phyloP scores from a whole-genome alignment of 2,888 invertebrate genomes.

The Dione vanillae region DNA sequence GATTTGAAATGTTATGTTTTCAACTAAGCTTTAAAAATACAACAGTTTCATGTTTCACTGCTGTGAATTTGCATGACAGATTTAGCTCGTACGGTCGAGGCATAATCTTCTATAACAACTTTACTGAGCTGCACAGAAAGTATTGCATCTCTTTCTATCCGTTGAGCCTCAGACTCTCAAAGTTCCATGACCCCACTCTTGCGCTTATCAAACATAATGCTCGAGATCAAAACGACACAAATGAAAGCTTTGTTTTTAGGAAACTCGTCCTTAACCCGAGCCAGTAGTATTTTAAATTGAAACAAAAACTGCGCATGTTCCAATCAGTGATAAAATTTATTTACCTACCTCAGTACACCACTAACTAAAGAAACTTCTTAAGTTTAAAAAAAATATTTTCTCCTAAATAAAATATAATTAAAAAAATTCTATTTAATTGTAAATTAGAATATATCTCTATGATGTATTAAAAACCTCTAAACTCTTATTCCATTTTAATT shows the following conservation, averaged over 20 bases:
- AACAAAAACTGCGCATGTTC: conserved; percentile 39
- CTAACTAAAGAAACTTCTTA: conserved; percentile 27
- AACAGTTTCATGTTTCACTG: too few relatives aligned
- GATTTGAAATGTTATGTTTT: too few relatives aligned
- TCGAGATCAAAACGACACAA: conserved; percentile 58
- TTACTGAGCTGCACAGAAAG: conserved; percentile 48
- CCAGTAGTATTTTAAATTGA: conserved; percentile 39
- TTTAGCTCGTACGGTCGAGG: conserved; percentile 37
- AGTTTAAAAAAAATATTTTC: not conserved
- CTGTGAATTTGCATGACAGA: conserved; percentile 14
- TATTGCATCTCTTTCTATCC: conserved; percentile 52
- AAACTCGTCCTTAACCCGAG: conserved; percentile 34
- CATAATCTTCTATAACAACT: conserved; percentile 48
- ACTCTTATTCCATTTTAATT: too few relatives aligned
- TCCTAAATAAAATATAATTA: too few relatives aligned
- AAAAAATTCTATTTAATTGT: too few relatives aligned
- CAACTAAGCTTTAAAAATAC: too few relatives aligned
- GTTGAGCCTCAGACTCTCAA: conserved; percentile 63
- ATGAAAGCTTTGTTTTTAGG: conserved; percentile 42
- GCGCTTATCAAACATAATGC: conserved; percentile 70
- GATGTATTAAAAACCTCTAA: too few relatives aligned
- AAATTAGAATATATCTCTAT: too few relatives aligned
- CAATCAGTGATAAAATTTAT: conserved; percentile 56
- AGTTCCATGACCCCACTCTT: conserved; percentile 78
- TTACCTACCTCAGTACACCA: conserved; percentile 55